A percentile compares a stretch with the other conserved stretches of the same genome.
Conservation (phyloP, 2,113 vertebrate species). For the Urocolius indicus region DNA sequence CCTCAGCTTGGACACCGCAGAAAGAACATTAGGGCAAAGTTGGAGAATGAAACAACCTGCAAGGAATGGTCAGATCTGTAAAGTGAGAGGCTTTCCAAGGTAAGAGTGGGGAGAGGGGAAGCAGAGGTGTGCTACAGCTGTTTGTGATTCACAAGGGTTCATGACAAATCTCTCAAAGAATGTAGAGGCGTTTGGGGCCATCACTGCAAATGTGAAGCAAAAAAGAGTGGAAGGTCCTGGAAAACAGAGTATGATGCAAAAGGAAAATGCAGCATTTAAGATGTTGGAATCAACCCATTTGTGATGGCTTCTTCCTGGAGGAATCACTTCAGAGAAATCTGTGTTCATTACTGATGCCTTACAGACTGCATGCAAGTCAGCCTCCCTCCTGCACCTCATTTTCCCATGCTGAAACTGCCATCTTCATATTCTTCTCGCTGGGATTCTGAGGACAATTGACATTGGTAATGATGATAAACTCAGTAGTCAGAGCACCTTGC, state of each 20-base stretch:
- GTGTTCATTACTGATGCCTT: neutral
- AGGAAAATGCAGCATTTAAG: neutral
- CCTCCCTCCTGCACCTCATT: neutral
- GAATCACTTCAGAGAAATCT: neutral
- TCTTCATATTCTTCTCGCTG: accelerated
- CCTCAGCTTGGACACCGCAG: neutral
- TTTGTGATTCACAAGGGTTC: neutral
- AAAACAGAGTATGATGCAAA: neutral
- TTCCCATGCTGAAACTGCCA: neutral
- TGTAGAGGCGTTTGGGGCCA: neutral
- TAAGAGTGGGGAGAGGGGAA: neutral
- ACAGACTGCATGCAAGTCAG: neutral
- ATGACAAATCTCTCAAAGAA: neutral
- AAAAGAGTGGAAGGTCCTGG: neutral
- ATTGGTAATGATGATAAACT: neutral
- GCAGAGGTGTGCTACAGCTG: neutral
- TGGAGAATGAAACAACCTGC: neutral
- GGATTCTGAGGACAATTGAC: neutral
- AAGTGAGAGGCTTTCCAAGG: neutral
- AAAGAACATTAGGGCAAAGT: neutral
- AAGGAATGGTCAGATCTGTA: neutral
- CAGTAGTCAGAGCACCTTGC: neutral
- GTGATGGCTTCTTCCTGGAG: neutral
- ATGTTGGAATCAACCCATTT: neutral
- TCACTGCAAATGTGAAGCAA: neutral